phyloP scores from a whole-genome alignment of 2,113 vertebrate genomes.

The Thamnophis sirtalis region DNA sequence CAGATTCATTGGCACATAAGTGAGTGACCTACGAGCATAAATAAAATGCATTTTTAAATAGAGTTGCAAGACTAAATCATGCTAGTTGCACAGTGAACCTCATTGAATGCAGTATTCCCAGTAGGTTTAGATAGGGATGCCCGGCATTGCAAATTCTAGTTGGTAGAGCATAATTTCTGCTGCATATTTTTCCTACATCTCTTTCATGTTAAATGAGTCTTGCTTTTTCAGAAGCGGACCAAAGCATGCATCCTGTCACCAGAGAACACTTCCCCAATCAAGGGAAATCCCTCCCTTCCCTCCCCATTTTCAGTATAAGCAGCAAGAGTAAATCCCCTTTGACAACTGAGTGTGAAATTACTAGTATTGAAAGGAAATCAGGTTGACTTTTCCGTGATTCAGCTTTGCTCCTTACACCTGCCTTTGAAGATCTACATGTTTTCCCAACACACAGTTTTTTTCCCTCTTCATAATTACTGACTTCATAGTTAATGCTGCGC shows the following conservation, averaged over 20 bases:
- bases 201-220: neutral
- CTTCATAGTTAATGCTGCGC: constrained; percentile 14
- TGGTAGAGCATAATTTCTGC: neutral
- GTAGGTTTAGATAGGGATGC: neutral
- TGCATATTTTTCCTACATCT: neutral
- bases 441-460: constrained; percentile 19
- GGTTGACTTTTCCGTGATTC: constrained; percentile 33
- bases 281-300: constrained; percentile 1
- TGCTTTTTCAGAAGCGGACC: neutral
- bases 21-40: neutral
- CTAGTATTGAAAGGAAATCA: constrained; percentile 1
- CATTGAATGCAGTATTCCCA: neutral
- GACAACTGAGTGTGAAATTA: constrained; percentile 17
- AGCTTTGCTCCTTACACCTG: neutral
- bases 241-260: neutral
- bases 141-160: neutral
- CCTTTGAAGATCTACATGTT: constrained; percentile 20
- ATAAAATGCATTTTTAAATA: neutral
- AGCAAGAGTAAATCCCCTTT: neutral
- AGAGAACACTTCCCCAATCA: neutral
- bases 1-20: neutral
- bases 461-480: neutral
- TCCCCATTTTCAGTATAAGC: constrained; percentile 27
- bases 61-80: neutral
- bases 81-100: too few relatives aligned